A percentile compares a stretch with the other conserved stretches of the same genome.
phyloP scores from a whole-genome alignment of 2,113 vertebrate species.

The Irena cyanogastra region DNA sequence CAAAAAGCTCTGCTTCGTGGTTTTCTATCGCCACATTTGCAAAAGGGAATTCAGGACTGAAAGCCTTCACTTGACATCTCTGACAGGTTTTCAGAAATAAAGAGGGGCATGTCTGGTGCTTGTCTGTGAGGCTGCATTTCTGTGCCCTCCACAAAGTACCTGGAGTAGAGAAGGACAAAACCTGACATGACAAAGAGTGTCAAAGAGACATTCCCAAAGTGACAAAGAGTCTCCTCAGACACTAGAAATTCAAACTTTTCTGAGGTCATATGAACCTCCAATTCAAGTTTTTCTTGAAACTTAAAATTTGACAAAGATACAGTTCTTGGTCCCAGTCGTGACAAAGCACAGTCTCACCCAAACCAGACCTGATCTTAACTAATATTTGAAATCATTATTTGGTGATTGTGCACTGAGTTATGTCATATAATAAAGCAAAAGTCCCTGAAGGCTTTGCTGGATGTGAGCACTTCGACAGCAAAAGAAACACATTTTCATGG shows the following conservation, averaged over 20 bases:
- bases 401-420: not conserved
- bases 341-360: not conserved
- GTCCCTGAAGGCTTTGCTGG: not conserved
- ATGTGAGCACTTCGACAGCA: not conserved
- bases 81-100: not conserved
- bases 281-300: not conserved
- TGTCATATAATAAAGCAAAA: not conserved
- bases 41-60: not conserved
- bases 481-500: not conserved
- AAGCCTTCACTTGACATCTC: not conserved
- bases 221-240: not conserved
- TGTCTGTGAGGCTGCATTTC: not conserved
- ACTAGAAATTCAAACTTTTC: not conserved
- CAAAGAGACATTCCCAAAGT: no score
- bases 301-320: not conserved
- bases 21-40: fast-evolving
- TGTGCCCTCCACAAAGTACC: not conserved
- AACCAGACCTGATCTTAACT: not conserved
- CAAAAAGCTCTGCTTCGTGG: fast-evolving
- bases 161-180: not conserved
- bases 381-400: not conserved
- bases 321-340: not conserved
- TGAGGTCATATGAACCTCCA: not conserved
- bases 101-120: not conserved
- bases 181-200: fast-evolving